These are phyloP conservation scores for Tetrapedia diversipes DNA, from an alignment of 2,888 invertebrate species.

Conservation along the genomic window DNA sequence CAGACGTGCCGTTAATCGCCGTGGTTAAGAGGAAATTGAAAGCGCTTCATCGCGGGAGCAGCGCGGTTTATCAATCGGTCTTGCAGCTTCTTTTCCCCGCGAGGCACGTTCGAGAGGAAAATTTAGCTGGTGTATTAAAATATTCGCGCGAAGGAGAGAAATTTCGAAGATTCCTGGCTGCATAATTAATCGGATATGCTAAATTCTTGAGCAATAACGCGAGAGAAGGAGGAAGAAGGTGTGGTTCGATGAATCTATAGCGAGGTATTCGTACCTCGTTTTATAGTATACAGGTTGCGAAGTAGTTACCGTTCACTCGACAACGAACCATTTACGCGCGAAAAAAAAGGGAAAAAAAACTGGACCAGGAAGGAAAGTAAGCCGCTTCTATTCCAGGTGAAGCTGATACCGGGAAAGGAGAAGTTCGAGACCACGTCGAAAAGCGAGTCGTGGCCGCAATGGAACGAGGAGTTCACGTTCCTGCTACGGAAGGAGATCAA, in stretches of 20 bases:
- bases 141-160: neutral
- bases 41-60: neutral
- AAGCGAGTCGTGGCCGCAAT: slow-evolving; percentile 91
- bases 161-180: neutral
- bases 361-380: slow-evolving; percentile 40
- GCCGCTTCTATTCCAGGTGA: slow-evolving; percentile 85
- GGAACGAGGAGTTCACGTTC: slow-evolving; percentile 91
- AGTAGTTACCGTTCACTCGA: neutral
- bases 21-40: slow-evolving; percentile 1
- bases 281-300: too few species aligned
- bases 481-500: slow-evolving; percentile 85
- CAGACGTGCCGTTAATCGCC: slow-evolving; percentile 15
- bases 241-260: too few species aligned
- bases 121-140: neutral
- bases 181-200: slow-evolving; percentile 14
- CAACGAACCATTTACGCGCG: neutral
- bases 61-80: neutral
- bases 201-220: neutral
- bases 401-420: slow-evolving; percentile 90
- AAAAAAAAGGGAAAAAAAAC: neutral
- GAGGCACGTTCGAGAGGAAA: neutral
- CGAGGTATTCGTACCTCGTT: neutral
- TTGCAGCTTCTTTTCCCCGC: neutral
- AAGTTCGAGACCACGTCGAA: slow-evolving; percentile 90
- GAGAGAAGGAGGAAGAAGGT: too few species aligned